Conservation (phyloP, 2,888 invertebrate species). For the Tillus elongatus region DNA sequence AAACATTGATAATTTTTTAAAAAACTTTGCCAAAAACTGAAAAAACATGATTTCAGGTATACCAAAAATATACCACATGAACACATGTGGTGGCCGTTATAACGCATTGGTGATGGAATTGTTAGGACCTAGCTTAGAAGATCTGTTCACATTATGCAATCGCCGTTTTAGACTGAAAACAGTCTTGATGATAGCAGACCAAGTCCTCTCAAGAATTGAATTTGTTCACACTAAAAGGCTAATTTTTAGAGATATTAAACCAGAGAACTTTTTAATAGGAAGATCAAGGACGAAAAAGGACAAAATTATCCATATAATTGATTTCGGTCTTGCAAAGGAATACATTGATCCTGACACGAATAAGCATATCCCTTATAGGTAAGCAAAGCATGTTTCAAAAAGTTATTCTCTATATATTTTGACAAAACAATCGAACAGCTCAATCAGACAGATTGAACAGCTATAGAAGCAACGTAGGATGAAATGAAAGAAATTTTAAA, state of each 20-base stretch:
- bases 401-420: background rate
- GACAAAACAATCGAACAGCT: no score
- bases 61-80: slow-evolving; percentile 65
- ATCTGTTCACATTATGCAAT: slow-evolving; percentile 63
- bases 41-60: no score
- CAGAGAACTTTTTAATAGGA: slow-evolving; percentile 99
- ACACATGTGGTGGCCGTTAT: slow-evolving; percentile 61
- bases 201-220: slow-evolving; percentile 88
- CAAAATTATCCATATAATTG: slow-evolving; percentile 99
- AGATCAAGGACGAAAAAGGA: slow-evolving; percentile 94
- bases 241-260: slow-evolving; percentile 99
- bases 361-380: slow-evolving; percentile 96
- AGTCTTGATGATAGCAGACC: slow-evolving; percentile 62
- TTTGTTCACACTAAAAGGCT: slow-evolving; percentile 98
- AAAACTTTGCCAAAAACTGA: no score
- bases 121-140: slow-evolving; percentile 63
- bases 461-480: no score
- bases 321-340: slow-evolving; percentile 99
- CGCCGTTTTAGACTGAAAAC: slow-evolving; percentile 63
- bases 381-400: slow-evolving; percentile 10
- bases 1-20: no score
- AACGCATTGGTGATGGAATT: slow-evolving; percentile 68
- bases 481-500: no score
- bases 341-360: slow-evolving; percentile 99
- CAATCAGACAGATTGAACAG: no score